Evolutionary conservation across 2,797 vertebrate genomes (phyloP), one percentile per base, ranked within the genome.

Genomic region (Protonibea diacanthus): DNA sequence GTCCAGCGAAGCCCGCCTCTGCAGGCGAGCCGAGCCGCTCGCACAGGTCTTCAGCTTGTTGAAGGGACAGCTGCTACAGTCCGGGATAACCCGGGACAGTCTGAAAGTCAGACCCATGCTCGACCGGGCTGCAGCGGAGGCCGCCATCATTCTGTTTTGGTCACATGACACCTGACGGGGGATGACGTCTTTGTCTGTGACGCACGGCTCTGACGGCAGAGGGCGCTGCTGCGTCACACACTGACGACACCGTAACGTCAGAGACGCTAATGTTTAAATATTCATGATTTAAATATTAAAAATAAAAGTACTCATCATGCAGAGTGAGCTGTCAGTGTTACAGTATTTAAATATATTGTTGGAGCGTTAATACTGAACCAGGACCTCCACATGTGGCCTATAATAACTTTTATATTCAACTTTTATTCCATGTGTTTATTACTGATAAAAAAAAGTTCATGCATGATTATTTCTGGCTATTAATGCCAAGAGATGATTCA

Each of bases 121-220:
- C 62, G 82, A 87, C 82, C 95, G 91, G 61, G 90, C 93, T 11
- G 91, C 92, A 66, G 90, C 89, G 20, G 93, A 84, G 5, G 94
- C 93, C 90, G 95, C 95, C 95, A 96, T 96, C 67, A 58, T 85
- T 86, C 65, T 94, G 90, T 94, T 95, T 69, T 93, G 79, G 55
- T 95, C 95, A 95, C 91, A 42, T 92, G 93, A 21, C 0, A 3
- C 1, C 4, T 0, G 11, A 1, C 0, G 5, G 1, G 1, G 6
- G 33, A 9, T 0, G 27, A 44, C 48, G 40, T 9, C 1, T 0
- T 1, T n/a, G 11, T 23, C 3, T 74, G 82, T 53, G 12, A 56
- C 45, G 53, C 1, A 1, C 5, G 12, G 5, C 2, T 42, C 9
- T 9, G 45, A 56, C 93, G 82, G 59, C 83, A 94, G 94, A 71